Evolutionary conservation across 2,113 vertebrate genomes (phyloP), one percentile per base, ranked within the genome.

Genomic region (Epinephelus fuscoguttatus): DNA sequence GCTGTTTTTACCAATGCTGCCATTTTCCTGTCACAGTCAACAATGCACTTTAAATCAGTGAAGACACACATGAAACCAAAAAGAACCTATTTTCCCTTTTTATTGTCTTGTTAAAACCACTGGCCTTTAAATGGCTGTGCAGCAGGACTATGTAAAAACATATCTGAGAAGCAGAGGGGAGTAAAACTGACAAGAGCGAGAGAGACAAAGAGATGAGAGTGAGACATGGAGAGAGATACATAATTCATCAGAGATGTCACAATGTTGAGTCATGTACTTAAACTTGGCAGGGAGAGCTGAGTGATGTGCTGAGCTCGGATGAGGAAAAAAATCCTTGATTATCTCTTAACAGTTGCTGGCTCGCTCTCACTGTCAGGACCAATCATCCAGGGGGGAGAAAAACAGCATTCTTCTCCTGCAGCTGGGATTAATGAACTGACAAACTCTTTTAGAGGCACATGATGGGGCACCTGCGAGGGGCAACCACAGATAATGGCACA

Each of bases 41-140:
- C 18, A 59, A 45, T 66, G 37, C 27, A 63, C 50, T 7, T 17
- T 49, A 69, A 66, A 40, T 84, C 61, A 56, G 50, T 81, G 18
- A 84, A 82, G 61, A 80, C 84, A 69, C 67, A 88, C 73, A 70
- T 42, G 83, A 88, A 83, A 77, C 57, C 62, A 63, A 84, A 82
- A 23, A 84, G 70, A 90, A 81, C 69, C 61, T 49, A 70, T 80
- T 83, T 78, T 62, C 6, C 23, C 15, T 76, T 87, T 93, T 94
- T 92, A 94, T 88, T 81, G 85, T 91, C 89, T 88, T 89, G 81
- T 94, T 90, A 94, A 94, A 93, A 81, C 77, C 88, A 89, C 72
- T 86, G 82, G 78, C 76, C 92, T 91, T 88, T 88, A 89, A 93
- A 94, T 71, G 45, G 79, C 80, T 84, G 66, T 77, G 76, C 72